These are phyloP conservation scores for Natrix natrix DNA, from an alignment of 2,797 vertebrate genomes.

Conservation along the genomic window DNA sequence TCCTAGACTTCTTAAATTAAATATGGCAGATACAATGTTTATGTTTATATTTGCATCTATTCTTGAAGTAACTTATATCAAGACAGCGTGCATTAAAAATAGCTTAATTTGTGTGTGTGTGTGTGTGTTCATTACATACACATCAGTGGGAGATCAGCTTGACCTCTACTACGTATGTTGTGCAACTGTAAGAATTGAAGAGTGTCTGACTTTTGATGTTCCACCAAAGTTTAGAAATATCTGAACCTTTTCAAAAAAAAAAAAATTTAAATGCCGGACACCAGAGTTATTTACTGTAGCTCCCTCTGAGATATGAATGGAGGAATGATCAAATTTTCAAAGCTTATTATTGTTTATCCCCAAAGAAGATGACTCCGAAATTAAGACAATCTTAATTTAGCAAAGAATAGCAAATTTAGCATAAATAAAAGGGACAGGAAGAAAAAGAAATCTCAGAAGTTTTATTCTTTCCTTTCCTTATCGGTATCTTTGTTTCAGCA, in stretches of 20 bases:
- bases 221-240: not conserved
- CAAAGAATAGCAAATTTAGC: not conserved
- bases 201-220: not conserved
- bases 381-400: not conserved
- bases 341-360: not conserved
- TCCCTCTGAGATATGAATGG: not conserved
- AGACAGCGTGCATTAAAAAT: not conserved
- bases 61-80: not conserved
- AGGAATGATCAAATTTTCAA: not conserved
- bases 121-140: not conserved
- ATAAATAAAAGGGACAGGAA: not conserved
- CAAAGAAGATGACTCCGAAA: not conserved
- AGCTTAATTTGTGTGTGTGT: not conserved
- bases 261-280: not conserved
- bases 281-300: not conserved
- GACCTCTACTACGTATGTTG: not conserved
- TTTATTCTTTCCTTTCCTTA: not conserved
- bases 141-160: not conserved
- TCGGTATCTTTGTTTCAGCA: not conserved
- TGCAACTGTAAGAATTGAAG: not conserved
- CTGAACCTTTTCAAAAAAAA: not conserved
- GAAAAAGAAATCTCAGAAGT: not conserved
- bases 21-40: not conserved
- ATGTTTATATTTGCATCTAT: not conserved
- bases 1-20: not conserved